Conservation (phyloP, 2,888 invertebrate genomes). For the Coleophora deauratella region DNA sequence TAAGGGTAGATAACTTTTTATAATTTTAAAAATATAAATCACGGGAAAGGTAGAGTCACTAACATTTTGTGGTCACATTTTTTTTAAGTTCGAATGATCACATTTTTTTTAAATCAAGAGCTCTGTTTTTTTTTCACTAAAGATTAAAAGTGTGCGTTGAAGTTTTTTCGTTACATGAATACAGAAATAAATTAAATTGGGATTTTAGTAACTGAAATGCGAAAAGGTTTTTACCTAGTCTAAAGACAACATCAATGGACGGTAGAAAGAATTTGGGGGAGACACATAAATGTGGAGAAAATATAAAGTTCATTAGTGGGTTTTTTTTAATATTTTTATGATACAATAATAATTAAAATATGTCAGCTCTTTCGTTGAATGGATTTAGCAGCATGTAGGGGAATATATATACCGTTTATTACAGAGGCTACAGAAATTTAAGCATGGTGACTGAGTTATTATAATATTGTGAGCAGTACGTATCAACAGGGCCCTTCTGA, state of each 20-base stretch:
- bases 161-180: conserved; percentile 9
- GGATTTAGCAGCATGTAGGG: background rate
- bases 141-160: conserved; percentile 29
- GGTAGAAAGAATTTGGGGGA: conserved; percentile 49
- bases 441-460: no score
- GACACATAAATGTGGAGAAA: conserved; percentile 17
- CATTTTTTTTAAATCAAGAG: conserved; percentile 36
- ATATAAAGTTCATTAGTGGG: conserved; percentile 3
- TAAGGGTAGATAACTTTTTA: conserved; percentile 30
- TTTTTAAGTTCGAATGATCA: conserved; percentile 47
- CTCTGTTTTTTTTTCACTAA: conserved; percentile 26
- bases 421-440: background rate
- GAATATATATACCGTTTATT: background rate
- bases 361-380: no score
- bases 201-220: background rate
- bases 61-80: conserved; percentile 47
- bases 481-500: no score
- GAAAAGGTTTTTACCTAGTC: conserved; percentile 23
- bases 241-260: conserved; percentile 66
- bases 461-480: no score
- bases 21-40: conserved; percentile 32
- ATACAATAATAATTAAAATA: no score
- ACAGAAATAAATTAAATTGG: no score
- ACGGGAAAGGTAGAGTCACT: conserved; percentile 49
- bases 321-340: no score